Percentiles rank a stretch among this genome's conserved stretches.
Conservation (phyloP, 2,797 vertebrate species). For the Chlorospingus semifuscus region DNA sequence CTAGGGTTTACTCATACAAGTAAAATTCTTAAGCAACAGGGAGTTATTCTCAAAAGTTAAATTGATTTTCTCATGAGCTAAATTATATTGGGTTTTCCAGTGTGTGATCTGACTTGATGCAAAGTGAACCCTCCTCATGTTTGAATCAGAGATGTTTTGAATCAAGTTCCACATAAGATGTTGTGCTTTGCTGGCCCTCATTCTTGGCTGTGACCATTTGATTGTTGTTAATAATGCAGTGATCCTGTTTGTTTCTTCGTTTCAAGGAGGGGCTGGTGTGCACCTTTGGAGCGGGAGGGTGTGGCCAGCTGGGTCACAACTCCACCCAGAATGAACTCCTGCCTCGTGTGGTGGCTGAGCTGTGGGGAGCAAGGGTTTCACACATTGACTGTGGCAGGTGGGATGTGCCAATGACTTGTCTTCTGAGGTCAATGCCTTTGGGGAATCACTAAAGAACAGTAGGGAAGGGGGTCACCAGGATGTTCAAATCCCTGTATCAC, state of each 20-base stretch:
- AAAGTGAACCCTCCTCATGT: background rate
- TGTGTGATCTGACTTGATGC: background rate
- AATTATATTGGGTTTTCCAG: background rate
- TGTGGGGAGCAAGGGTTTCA: slow-evolving; percentile 77
- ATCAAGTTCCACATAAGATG: background rate
- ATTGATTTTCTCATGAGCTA: background rate
- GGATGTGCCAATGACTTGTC: background rate
- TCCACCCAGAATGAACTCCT: slow-evolving; percentile 73
- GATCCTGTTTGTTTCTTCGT: background rate
- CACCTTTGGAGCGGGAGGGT: slow-evolving; percentile 83
- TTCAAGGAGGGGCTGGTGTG: slow-evolving; percentile 81
- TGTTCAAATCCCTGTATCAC: background rate
- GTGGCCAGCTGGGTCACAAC: slow-evolving; percentile 89
- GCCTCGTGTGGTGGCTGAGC: slow-evolving; percentile 80
- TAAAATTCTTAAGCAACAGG: background rate
- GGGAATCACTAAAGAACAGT: background rate
- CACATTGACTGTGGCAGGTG: slow-evolving; percentile 84
- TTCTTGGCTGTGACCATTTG: background rate
- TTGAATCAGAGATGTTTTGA: background rate
- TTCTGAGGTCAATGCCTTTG: background rate
- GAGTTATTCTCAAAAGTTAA: background rate
- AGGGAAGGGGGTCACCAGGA: background rate
- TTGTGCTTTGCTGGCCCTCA: background rate
- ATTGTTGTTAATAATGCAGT: background rate
- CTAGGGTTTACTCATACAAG: background rate